These are phyloP conservation scores for Eutrigla gurnardus DNA, from an alignment of 2,797 vertebrate genomes.

Conservation along the genomic window DNA sequence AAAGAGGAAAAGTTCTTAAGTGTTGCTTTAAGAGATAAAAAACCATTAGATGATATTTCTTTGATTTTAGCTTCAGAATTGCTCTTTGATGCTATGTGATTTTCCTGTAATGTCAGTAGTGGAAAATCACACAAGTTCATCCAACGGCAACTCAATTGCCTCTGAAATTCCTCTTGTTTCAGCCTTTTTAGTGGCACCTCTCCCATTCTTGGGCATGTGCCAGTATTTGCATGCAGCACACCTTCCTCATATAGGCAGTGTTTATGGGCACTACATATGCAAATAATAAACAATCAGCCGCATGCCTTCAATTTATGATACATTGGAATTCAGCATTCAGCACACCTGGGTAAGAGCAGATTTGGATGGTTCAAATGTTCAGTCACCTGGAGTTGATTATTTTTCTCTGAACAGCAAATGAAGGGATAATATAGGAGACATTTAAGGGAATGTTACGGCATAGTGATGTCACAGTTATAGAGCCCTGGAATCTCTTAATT, in stretches of 20 bases:
- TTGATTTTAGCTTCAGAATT: not conserved
- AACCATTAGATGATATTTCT: not conserved
- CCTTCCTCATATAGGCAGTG: not conserved
- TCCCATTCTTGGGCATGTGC: not conserved
- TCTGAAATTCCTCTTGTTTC: not conserved
- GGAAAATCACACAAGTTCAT: not conserved
- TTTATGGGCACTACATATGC: not conserved
- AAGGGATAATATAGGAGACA: not conserved
- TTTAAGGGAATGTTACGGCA: not conserved
- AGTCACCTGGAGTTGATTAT: not conserved
- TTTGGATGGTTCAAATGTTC: not conserved
- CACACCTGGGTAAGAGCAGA: not conserved
- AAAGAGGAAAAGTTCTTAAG: no score
- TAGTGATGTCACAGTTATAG: no score
- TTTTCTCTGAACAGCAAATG: not conserved
- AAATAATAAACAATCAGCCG: not conserved
- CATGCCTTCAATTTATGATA: not conserved
- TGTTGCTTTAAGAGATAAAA: no score
- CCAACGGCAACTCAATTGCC: not conserved
- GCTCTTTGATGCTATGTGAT: not conserved
- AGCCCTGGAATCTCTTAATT: not conserved
- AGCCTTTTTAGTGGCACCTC: not conserved
- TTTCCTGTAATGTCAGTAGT: not conserved
- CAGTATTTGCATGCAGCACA: not conserved
- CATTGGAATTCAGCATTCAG: not conserved